These are phyloP conservation scores for Hucho hucho DNA, from an alignment of 2,113 vertebrate genomes.

Conservation along the genomic window DNA sequence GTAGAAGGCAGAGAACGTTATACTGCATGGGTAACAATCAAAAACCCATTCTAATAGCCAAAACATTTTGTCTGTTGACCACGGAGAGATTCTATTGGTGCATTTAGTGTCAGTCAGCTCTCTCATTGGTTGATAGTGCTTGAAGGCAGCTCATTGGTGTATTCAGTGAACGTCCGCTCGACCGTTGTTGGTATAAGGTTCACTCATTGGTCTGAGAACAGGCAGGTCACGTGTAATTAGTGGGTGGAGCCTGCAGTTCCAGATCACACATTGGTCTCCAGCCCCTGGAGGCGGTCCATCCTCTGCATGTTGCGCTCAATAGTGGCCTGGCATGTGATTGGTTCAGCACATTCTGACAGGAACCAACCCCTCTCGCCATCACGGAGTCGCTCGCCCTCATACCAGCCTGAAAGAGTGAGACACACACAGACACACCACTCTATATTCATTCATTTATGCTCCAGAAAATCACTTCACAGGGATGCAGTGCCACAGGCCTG, in stretches of 20 bases:
- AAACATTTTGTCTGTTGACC: not conserved
- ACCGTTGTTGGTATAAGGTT: not conserved
- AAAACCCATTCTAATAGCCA: not conserved
- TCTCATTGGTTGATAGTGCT: not conserved
- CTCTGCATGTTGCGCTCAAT: constrained; percentile 94
- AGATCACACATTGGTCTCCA: constrained; percentile 91
- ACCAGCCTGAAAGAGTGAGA: constrained; percentile 82
- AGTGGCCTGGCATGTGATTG: constrained; percentile 88
- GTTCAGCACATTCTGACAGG: constrained; percentile 83
- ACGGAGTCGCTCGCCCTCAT: constrained; percentile 88
- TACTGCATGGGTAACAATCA: no score
- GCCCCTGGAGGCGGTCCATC: constrained; percentile 91
- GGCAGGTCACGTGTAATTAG: constrained; percentile 6
- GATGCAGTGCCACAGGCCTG: not conserved
- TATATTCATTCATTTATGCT: not conserved
- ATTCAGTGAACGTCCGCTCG: no score
- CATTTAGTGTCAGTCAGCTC: not conserved
- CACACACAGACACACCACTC: not conserved
- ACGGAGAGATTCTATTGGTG: not conserved
- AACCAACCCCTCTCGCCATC: constrained; percentile 94
- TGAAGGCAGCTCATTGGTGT: constrained; percentile 6
- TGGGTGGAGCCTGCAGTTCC: not conserved
- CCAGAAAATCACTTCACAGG: not conserved
- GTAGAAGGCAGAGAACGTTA: not conserved
- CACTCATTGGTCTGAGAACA: constrained; percentile 19